Evolutionary conservation across 64 coral and sea anemone genomes (phyloP), one percentile per base, ranked within the genome.

Genomic region (Montipora efflorescens): DNA sequence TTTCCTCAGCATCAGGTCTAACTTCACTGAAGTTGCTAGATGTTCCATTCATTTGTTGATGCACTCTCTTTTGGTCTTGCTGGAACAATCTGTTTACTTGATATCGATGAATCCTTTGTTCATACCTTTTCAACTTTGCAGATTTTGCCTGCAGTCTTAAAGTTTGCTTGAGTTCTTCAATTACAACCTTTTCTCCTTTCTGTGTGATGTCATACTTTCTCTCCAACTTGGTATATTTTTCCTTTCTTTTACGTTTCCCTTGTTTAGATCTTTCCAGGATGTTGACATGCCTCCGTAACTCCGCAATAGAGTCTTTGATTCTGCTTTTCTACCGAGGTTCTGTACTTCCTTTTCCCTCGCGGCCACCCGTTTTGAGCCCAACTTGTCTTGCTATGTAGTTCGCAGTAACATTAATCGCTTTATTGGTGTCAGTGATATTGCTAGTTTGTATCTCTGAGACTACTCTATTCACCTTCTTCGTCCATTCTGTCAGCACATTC

Each of bases 381-480:
- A 87, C 83, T 47, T 87, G 18, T 87, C 83, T 87, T 87, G 83
- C 57, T 87, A 25, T 25, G 25, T 25, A 25, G 25, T 25, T 25
- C 0, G 25, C 25, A 25, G 25, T 25, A 25, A 1, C 90, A 72
- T 91, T 91, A 15, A 91, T 89, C 90, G 50, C 82, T 81, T 73
- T 91, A 57, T 81, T 91, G 77, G 62, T 91, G 78, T 91, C 78
- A 80, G 45, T 91, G 20, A 91, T 91, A 53, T 82, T 80, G 59
- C 59, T 92, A 92, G 80, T 86, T 92, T 84, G 70, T 84, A 92
- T 86, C 67, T 92, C 81, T 86, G 81, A 47, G 51, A 77, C 0
- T 85, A 79, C 75, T 92, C 79, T 83, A 82, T 92, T 83, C 76
- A 91, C 10, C 79, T 91, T 82, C 78, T 91, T 82, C 67, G 90